Base-by-base conservation (phyloP, 2,888 invertebrate genomes). In the Microctonus brassicae region DNA sequence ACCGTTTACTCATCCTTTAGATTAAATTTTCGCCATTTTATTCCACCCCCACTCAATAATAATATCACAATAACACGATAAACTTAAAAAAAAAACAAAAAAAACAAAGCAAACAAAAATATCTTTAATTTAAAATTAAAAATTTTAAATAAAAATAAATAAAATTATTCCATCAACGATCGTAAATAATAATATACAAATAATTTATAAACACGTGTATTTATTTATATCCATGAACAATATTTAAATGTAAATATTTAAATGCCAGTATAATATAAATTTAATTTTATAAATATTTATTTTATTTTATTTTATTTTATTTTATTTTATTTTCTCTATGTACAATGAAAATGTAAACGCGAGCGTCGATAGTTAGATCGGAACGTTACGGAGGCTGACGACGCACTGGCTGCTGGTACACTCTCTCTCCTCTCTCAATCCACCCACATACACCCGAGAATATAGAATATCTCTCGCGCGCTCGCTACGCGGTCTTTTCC, bases 371-470 rank as follows among this genome's bases (percentile, higher is more conserved):
- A 75, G 74, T 73, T 73, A 72, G 75, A 83, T 83, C 83, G 81
- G 81, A 81, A 82, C 85, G 82, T 81, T 83, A 79, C 84, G 84
- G 82, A 82, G 84, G 84, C 84, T 86, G 85, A 83, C 83, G 84
- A 83, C 85, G 84, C 84, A 86, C 86, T 86, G 85, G 81, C 82
- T 82, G 79, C 76, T 73, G 76, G 76, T 75, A 75, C 79, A 71
- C 76, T 71, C 69, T 72, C 69, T 72, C 66, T 71, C 52, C 17
- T n/a, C 64, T 71, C 53, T n/a, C n/a, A 72, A 57, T 57, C 77
- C 74, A 75, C 75, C 73, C 74, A 75, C 73, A 73, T 76, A 57
- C 55, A 55, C 72, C 72, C 9, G 17, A 17, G 9, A 47, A 63
- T 68, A 58, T 60, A 58, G 53, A 67, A 53, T 11, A 24, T 53